Percentiles rank a stretch among this genome's conserved stretches.
Evolutionary conservation across 2,797 vertebrate genomes (phyloP).

Genomic region (Pangasius macronema): DNA sequence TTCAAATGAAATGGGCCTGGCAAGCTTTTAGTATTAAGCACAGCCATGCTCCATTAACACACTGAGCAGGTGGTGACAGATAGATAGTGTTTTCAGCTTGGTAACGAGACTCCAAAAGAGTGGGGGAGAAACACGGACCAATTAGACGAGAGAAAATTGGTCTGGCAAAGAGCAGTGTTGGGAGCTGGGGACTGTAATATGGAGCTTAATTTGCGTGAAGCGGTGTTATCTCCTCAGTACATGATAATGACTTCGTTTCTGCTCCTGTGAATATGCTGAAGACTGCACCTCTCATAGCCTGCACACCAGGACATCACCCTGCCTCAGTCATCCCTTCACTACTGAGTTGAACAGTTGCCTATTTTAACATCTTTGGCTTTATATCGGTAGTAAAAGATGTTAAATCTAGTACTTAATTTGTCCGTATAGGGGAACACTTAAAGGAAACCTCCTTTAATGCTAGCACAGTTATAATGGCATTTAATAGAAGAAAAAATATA

Average conservation of each 20-base stretch:
- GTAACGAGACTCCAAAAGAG: background rate
- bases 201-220: conserved; percentile 30
- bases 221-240: conserved; percentile 66
- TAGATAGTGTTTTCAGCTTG: conserved; percentile 41
- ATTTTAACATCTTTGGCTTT: background rate
- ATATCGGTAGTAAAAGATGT: background rate
- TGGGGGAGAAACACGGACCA: conserved; percentile 14
- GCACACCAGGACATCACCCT: background rate
- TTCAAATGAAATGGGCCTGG: conserved; percentile 25
- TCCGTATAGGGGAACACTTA: background rate
- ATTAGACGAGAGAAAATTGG: conserved; percentile 44
- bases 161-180: conserved; percentile 16
- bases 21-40: conserved; percentile 39
- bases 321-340: background rate
- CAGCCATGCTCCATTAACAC: conserved; percentile 23
- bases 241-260: conserved; percentile 71
- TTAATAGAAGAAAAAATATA: background rate
- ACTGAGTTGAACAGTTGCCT: background rate
- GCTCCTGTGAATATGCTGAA: conserved; percentile 62
- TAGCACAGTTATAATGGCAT: background rate
- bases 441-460: background rate
- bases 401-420: background rate
- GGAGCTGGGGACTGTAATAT: conserved; percentile 25
- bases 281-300: background rate
- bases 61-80: conserved; percentile 42